These are phyloP conservation scores for Ctenicera cuprea DNA, from an alignment of 2,888 invertebrate genomes.

Conservation along the genomic window DNA sequence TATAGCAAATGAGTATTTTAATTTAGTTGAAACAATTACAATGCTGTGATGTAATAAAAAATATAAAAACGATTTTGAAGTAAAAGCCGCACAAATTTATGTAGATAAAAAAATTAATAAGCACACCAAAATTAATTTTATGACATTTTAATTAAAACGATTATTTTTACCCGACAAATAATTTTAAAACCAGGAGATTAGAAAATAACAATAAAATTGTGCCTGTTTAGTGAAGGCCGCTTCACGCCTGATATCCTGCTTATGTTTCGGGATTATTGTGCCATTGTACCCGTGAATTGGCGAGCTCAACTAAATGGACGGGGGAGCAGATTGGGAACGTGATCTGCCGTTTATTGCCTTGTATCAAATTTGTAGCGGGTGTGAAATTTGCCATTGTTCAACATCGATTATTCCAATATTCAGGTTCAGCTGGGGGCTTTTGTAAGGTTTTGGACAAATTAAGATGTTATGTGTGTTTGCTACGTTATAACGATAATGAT, in stretches of 20 bases:
- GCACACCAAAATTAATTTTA: not conserved
- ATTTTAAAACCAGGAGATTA: not conserved
- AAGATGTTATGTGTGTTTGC: not conserved
- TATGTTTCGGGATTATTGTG: constrained; percentile 57
- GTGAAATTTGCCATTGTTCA: constrained; percentile 54
- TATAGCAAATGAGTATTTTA: too few relatives aligned
- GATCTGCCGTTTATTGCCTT: constrained; percentile 60
- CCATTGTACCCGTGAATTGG: constrained; percentile 54
- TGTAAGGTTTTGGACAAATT: not conserved
- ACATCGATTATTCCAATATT: constrained; percentile 28
- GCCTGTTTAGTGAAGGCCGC: constrained; percentile 22
- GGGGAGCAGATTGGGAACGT: constrained; percentile 59
- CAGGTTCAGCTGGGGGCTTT: not conserved
- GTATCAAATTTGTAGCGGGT: constrained; percentile 60
- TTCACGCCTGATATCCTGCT: constrained; percentile 45
- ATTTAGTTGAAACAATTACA: too few relatives aligned
- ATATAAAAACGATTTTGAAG: too few relatives aligned
- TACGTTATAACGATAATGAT: too few relatives aligned
- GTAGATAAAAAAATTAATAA: too few relatives aligned
- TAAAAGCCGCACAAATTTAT: too few relatives aligned
- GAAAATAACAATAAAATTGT: constrained; percentile 10
- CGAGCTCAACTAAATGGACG: constrained; percentile 52
- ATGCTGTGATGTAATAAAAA: too few relatives aligned
- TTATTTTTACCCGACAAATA: not conserved
- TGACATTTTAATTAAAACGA: not conserved